Base-by-base conservation (phyloP, 1,140 invertebrate genomes). In the Cydia strobilella region DNA sequence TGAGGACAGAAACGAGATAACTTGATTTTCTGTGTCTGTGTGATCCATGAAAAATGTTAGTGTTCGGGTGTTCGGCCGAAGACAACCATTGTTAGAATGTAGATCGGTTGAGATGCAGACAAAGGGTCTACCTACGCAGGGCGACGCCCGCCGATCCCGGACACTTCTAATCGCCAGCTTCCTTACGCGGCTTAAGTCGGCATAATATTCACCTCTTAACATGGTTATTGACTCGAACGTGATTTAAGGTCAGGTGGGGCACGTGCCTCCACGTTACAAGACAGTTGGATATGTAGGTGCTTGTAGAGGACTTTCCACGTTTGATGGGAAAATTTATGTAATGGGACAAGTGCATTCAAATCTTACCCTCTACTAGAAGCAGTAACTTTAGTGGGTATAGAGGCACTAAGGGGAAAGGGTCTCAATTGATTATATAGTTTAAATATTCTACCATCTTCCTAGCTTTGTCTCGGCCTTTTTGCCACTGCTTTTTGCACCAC, bases 41-140 rank as follows among this genome's bases (percentile, higher is more conserved):
- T 23, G 18, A 59, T 59, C 54, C 54, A 23, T 54, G 18, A n/a
- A 51, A 51, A n/a, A 51, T 51, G 42, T 13, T 13, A 51, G 48
- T 51, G 18, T 59, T 23, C 0, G 20, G n/a, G 20, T 18, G 54
- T 59, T 23, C 31, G 9, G 31, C 13, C 65, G 18, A 69, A 39
- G 65, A 15, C 13, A 69, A 42, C 15, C 65, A 69, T 69, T 69
- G 65, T 69, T 69, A 42, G 65, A 18, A 59, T 35, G 65, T 69
- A 69, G 31, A 18, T 69, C 31, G 27, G 12, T 69, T 3, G 27
- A 10, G 65, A 39, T 39, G 79, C 74, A 81, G 79, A 82, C 81
- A 79, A 83, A 83, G 82, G 81, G 82, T 80, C 82, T 54, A 73
- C 83, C 83, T 83, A 85, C 83, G 82, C 83, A 83, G 83, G 83